Evolutionary conservation across 2,797 vertebrate genomes (phyloP).

Genomic region (Todus mexicanus): DNA sequence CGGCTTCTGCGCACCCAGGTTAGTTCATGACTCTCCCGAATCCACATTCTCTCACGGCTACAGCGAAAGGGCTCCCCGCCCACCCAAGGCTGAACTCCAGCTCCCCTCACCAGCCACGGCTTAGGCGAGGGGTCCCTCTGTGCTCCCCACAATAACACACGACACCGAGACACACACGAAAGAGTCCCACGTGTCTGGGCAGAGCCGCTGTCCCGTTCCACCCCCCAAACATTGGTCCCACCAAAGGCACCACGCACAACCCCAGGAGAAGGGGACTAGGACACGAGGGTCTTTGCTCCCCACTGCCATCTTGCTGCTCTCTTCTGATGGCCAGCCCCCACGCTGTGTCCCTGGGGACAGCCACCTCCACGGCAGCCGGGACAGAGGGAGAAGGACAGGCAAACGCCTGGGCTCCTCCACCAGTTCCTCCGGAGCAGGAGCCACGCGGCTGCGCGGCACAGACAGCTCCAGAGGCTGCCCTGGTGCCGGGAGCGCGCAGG

Average conservation of each 20-base stretch:
- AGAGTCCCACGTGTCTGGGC: rapidly evolving
- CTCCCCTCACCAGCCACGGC: neutral
- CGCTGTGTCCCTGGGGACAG: rapidly evolving
- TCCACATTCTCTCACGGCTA: neutral
- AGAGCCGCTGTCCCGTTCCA: neutral
- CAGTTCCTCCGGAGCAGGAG: neutral
- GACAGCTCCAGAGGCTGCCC: neutral
- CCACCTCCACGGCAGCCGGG: rapidly evolving
- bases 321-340: neutral
- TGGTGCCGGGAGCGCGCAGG: too few relatives aligned
- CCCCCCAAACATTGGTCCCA: neutral
- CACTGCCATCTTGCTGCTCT: neutral
- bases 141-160: too few relatives aligned
- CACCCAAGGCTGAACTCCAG: neutral
- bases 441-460: neutral
- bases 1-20: neutral
- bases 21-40: neutral
- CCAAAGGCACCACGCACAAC: neutral
- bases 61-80: neutral
- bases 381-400: neutral
- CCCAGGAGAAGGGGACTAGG: neutral
- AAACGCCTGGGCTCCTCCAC: rapidly evolving
- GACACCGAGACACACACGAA: rapidly evolving
- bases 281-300: neutral
- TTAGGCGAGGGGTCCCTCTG: neutral